These are phyloP conservation scores for Eumerus sabulonum DNA, from an alignment of 2,888 invertebrate species.

Conservation along the genomic window DNA sequence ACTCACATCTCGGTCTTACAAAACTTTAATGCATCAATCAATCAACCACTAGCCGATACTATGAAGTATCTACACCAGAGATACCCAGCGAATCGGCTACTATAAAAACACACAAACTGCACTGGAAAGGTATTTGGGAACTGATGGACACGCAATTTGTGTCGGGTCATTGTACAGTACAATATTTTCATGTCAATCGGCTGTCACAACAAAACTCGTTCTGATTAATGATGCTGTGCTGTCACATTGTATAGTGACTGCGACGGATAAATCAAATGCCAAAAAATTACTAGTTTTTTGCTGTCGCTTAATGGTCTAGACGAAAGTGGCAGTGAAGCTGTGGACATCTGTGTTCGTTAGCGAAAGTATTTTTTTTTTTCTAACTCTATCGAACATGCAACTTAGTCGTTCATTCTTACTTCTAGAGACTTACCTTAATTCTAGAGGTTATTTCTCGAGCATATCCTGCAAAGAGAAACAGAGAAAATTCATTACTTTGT, in stretches of 20 bases:
- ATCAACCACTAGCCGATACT: background rate
- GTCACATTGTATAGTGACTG: conserved; percentile 17
- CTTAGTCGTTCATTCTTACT: too few relatives aligned
- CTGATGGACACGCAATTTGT: conserved; percentile 24
- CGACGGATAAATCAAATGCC: conserved; percentile 21
- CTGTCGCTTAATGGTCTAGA: conserved; percentile 28
- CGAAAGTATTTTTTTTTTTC: too few relatives aligned
- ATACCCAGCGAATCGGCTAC: conserved; percentile 1
- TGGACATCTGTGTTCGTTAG: too few relatives aligned
- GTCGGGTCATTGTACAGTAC: conserved; percentile 21
- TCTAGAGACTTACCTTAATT: conserved; percentile 12
- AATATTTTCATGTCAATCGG: conserved; percentile 24
- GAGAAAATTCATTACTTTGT: background rate
- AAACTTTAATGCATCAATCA: conserved; percentile 15
- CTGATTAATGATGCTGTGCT: conserved; percentile 23
- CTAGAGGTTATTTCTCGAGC: background rate
- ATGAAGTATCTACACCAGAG: conserved; percentile 2
- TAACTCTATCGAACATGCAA: too few relatives aligned
- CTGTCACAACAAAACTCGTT: conserved; percentile 11
- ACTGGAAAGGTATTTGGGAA: background rate
- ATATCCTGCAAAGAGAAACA: conserved; percentile 21
- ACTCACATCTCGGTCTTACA: background rate
- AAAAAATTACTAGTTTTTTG: conserved; percentile 13
- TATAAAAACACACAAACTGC: background rate
- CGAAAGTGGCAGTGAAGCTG: background rate